These are phyloP conservation scores for Anagrus nilaparvatae DNA, from an alignment of 1,140 invertebrate genomes.

Conservation along the genomic window DNA sequence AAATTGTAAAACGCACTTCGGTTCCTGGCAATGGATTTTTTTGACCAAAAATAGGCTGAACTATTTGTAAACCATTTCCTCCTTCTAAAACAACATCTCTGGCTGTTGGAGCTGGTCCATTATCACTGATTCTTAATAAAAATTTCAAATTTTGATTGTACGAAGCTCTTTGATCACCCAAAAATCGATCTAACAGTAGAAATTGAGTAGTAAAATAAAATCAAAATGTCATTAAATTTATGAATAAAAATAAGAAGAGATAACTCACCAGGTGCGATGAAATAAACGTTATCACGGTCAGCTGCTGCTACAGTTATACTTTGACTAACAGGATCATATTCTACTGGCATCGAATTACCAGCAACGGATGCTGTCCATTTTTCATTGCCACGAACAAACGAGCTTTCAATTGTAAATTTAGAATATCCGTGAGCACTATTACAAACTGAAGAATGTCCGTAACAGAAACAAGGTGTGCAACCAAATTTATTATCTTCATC, in stretches of 20 bases:
- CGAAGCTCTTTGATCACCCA: slow-evolving; percentile 86
- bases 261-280: slow-evolving; percentile 63
- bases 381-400: slow-evolving; percentile 71
- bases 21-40: slow-evolving; percentile 70
- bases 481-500: slow-evolving; percentile 83
- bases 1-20: slow-evolving; percentile 37
- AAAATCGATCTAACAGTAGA: slow-evolving; percentile 76
- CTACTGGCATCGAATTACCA: slow-evolving; percentile 48
- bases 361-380: slow-evolving; percentile 72
- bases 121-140: slow-evolving; percentile 73
- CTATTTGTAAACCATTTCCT: slow-evolving; percentile 64
- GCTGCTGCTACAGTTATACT: slow-evolving; percentile 62
- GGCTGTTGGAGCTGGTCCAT: slow-evolving; percentile 56
- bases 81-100: slow-evolving; percentile 86
- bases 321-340: slow-evolving; percentile 70
- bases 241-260: background rate
- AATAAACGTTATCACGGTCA: slow-evolving; percentile 70
- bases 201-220: no score
- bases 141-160: slow-evolving; percentile 94
- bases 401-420: slow-evolving; percentile 58
- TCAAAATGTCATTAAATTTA: background rate
- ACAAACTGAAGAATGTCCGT: slow-evolving; percentile 91
- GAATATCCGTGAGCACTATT: slow-evolving; percentile 78
- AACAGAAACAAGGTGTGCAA: slow-evolving; percentile 96
- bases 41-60: slow-evolving; percentile 86